Percentiles rank a stretch among this genome's conserved stretches.
Conservation (phyloP, 2,888 invertebrate species). For the Macrophya annulata region DNA sequence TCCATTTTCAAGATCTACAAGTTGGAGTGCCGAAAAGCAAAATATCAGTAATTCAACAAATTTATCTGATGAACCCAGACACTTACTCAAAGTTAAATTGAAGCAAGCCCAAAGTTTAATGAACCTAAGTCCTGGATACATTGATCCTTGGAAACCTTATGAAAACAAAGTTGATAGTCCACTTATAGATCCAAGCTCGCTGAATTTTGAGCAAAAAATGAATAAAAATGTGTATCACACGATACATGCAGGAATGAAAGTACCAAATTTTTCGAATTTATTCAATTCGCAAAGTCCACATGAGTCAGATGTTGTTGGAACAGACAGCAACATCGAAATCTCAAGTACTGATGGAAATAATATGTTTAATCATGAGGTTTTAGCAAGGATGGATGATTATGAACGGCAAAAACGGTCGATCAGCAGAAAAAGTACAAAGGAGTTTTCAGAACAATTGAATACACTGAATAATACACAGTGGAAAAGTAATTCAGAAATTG, state of each 20-base stretch:
- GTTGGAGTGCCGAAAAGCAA: slow-evolving; percentile 16
- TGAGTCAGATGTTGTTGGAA: slow-evolving; percentile 24
- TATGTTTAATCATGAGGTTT: not conserved
- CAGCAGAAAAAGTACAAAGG: not conserved
- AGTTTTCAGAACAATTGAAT: not conserved
- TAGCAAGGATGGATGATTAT: slow-evolving; percentile 5
- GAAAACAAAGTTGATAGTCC: slow-evolving; percentile 34
- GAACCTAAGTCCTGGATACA: slow-evolving; percentile 68
- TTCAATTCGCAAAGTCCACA: not conserved
- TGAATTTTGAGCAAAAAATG: not conserved
- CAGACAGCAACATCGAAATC: slow-evolving; percentile 34
- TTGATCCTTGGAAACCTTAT: slow-evolving; percentile 12
- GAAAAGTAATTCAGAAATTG: slow-evolving; percentile 18
- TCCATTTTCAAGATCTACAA: not conserved
- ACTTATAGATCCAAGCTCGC: slow-evolving; percentile 20
- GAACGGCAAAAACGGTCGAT: not conserved
- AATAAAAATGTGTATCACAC: slow-evolving; percentile 74
- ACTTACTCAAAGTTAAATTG: slow-evolving; percentile 69
- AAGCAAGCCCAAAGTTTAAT: slow-evolving; percentile 79
- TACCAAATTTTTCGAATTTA: slow-evolving; percentile 56
- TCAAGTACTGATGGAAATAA: slow-evolving; percentile 22
- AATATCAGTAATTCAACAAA: not conserved
- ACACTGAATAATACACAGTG: not conserved
- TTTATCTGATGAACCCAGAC: slow-evolving; percentile 50
- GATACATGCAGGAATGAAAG: slow-evolving; percentile 74